Evolutionary conservation across 2,888 invertebrate genomes (phyloP), one percentile per base, ranked within the genome.

Genomic region (Hypena proboscidalis): DNA sequence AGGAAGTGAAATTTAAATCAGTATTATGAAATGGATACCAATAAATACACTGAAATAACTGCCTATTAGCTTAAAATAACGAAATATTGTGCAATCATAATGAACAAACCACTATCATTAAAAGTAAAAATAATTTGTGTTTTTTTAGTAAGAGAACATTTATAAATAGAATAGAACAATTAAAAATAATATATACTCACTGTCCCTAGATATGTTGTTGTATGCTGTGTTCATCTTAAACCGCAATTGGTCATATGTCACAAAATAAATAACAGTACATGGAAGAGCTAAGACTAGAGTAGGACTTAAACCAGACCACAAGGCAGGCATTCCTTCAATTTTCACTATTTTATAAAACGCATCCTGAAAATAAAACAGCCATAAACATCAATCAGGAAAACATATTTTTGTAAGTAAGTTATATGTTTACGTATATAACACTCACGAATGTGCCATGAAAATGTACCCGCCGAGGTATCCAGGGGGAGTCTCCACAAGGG

Each of bases 251-350:
- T 99, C 99, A 81, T 99, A 99, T 8, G 96, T 93, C 5, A 99
- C 98, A 92, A 99, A 99, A 85, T 99, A 99, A 52, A 98, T 94
- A 40, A 99, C 95, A 19, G 99, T 99, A 32, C 98, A 97, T 27
- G 99, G 99, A 46, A 99, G 90, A 7, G 99, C 98, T 82, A 99
- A 94, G 7, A 99, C 93, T 76, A 99, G 90, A 2, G 99, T 99
- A 0, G 99, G 99, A 65, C 98, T 96, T 25, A 99, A 91, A 1
- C 99, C 99, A 73, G 98, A 98, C 99, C 99, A 99, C 20, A 99
- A 85, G 0, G 99, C 97, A 3, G 93, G 81, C 0, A 98, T 72
- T 4, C 99, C 99, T 92, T 99, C 99, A 31, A 93, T 83, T 74
- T 95, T 94, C 15, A 95, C 92, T 63, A 99, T 99, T 92, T 99